phyloP scores from a whole-genome alignment of 2,888 invertebrate species.

The Phorcus lineatus region DNA sequence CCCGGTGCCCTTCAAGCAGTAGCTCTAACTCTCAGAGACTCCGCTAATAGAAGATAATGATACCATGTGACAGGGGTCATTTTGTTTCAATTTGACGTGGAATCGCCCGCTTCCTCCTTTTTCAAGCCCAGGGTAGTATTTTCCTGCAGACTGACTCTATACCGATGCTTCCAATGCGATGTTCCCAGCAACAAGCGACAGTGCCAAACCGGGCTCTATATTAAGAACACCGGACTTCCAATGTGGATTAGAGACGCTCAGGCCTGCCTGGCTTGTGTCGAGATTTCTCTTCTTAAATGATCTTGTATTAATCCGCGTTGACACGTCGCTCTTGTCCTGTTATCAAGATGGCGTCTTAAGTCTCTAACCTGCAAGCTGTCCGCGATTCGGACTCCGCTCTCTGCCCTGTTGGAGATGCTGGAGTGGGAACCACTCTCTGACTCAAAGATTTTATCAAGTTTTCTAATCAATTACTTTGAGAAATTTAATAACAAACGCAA shows the following conservation, averaged over 20 bases:
- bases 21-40: not conserved
- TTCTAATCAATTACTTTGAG: too few relatives aligned
- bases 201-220: not conserved
- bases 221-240: not conserved
- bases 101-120: slow-evolving; percentile 9
- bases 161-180: not conserved
- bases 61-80: slow-evolving; percentile 8
- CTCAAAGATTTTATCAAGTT: too few relatives aligned
- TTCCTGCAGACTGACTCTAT: not conserved
- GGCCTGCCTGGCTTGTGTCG: not conserved
- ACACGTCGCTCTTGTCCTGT: too few relatives aligned
- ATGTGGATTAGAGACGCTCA: not conserved
- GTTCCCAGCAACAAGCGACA: not conserved
- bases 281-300: too few relatives aligned
- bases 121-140: not conserved
- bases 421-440: too few relatives aligned
- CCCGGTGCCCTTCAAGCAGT: not conserved
- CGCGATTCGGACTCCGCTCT: too few relatives aligned
- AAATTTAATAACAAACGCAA: too few relatives aligned
- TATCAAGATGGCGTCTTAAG: too few relatives aligned
- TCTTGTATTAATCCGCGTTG: too few relatives aligned
- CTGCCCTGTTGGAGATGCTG: too few relatives aligned
- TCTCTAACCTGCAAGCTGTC: too few relatives aligned
- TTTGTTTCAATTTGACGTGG: slow-evolving; percentile 11
- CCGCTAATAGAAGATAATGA: slow-evolving; percentile 13